These are phyloP conservation scores for Abrostola triplasia DNA, from an alignment of 2,888 invertebrate species.

Conservation along the genomic window DNA sequence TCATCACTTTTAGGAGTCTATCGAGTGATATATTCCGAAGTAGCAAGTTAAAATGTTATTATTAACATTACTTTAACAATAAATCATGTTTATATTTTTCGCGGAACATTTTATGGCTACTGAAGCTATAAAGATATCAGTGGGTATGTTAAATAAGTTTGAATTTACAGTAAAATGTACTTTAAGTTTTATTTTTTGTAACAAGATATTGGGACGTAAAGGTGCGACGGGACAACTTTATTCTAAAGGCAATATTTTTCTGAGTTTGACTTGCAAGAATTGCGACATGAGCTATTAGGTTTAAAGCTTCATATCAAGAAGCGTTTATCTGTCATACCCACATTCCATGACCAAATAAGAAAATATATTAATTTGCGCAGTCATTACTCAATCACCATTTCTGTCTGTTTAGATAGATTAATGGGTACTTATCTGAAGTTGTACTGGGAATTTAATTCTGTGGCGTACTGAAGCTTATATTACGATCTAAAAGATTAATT, in stretches of 20 bases:
- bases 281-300: slow-evolving; percentile 36
- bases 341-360: slow-evolving; percentile 52
- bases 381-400: slow-evolving; percentile 38
- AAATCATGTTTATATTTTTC: slow-evolving; percentile 78
- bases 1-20: slow-evolving; percentile 8
- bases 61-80: slow-evolving; percentile 70
- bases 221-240: slow-evolving; percentile 29
- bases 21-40: slow-evolving; percentile 38
- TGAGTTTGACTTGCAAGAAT: slow-evolving; percentile 24
- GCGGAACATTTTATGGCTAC: slow-evolving; percentile 76
- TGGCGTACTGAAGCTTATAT: slow-evolving; percentile 1
- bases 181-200: slow-evolving; percentile 49
- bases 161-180: slow-evolving; percentile 59
- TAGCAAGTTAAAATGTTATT: slow-evolving; percentile 68
- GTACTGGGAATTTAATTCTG: background rate
- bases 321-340: slow-evolving; percentile 47
- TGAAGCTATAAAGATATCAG: slow-evolving; percentile 72
- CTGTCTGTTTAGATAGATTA: slow-evolving; percentile 36
- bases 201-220: slow-evolving; percentile 44
- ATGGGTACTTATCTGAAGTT: slow-evolving; percentile 21
- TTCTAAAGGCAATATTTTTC: slow-evolving; percentile 37
- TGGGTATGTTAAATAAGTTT: slow-evolving; percentile 66
- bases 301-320: slow-evolving; percentile 23
- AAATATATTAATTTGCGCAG: slow-evolving; percentile 41
- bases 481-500: no score